Conservation (phyloP, 2,888 invertebrate species). For the Hymenopus coronatus region DNA sequence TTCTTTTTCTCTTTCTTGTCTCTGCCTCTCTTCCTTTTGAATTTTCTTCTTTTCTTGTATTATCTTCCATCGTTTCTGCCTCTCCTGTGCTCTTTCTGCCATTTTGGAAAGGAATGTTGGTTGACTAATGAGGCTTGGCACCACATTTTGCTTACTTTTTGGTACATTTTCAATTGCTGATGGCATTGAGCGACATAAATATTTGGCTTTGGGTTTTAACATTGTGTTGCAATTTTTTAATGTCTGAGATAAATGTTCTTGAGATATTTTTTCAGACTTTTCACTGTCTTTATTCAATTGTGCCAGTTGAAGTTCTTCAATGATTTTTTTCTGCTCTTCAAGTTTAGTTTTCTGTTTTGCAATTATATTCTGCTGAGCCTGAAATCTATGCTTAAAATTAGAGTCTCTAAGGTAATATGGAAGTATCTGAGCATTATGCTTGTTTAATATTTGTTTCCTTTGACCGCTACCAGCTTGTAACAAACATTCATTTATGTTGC, state of each 20-base stretch:
- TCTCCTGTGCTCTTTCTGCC: slow-evolving; percentile 67
- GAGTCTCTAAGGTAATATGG: neutral
- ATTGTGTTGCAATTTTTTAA: neutral
- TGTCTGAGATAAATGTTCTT: slow-evolving; percentile 53
- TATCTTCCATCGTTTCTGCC: slow-evolving; percentile 50
- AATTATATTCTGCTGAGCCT: slow-evolving; percentile 70
- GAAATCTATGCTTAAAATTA: slow-evolving; percentile 49
- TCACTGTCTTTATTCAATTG: slow-evolving; percentile 64
- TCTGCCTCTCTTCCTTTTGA: slow-evolving; percentile 60
- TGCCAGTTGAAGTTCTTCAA: slow-evolving; percentile 68
- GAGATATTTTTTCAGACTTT: slow-evolving; percentile 56
- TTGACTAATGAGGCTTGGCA: slow-evolving; percentile 48
- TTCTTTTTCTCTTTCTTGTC: slow-evolving; percentile 57
- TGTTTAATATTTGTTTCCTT: neutral
- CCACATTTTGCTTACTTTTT: neutral
- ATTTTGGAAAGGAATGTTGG: slow-evolving; percentile 70
- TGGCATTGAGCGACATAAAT: neutral
- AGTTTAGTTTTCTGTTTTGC: slow-evolving; percentile 68
- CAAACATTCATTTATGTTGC: neutral
- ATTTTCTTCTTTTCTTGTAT: slow-evolving; percentile 51
- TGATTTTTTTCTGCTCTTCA: slow-evolving; percentile 68
- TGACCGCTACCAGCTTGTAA: neutral
- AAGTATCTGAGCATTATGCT: neutral
- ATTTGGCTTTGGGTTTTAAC: slow-evolving; percentile 8
- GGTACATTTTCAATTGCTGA: neutral